These are phyloP conservation scores for Cheilosia impressa DNA, from an alignment of 2,888 invertebrate genomes.

Conservation along the genomic window DNA sequence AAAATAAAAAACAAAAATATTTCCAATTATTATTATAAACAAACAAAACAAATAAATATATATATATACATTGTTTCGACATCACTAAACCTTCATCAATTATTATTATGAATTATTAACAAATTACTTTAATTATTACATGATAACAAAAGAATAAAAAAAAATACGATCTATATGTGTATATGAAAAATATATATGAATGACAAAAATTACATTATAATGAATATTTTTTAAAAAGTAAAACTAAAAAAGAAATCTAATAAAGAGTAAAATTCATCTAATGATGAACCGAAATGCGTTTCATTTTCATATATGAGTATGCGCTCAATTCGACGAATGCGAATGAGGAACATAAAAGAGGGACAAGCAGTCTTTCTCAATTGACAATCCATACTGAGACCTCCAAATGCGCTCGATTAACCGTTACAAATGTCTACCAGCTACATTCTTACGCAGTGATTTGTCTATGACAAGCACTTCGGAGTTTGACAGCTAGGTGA, in stretches of 20 bases:
- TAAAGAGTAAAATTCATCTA: conserved; percentile 73
- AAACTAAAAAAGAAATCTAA: conserved; percentile 66
- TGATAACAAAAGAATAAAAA: conserved; percentile 14
- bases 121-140: conserved; percentile 60
- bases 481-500: too few species aligned
- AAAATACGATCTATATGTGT: conserved; percentile 57
- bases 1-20: conserved; percentile 25
- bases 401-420: too few species aligned
- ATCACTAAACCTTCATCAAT: conserved; percentile 74
- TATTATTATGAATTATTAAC: conserved; percentile 61
- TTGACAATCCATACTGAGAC: too few species aligned
- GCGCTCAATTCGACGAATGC: background rate
- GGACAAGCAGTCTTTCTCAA: too few species aligned
- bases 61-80: conserved; percentile 70
- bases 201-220: conserved; percentile 56
- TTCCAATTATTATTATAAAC: conserved; percentile 35
- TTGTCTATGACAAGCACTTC: too few species aligned
- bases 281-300: conserved; percentile 58
- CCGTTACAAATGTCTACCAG: too few species aligned
- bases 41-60: conserved; percentile 28
- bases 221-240: conserved; percentile 75
- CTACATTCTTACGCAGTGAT: too few species aligned
- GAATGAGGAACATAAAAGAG: too few species aligned
- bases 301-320: background rate
- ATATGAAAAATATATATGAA: conserved; percentile 66